Evolutionary conservation across 1,140 invertebrate genomes (phyloP).

Genomic region (Onthophagus taurus): DNA sequence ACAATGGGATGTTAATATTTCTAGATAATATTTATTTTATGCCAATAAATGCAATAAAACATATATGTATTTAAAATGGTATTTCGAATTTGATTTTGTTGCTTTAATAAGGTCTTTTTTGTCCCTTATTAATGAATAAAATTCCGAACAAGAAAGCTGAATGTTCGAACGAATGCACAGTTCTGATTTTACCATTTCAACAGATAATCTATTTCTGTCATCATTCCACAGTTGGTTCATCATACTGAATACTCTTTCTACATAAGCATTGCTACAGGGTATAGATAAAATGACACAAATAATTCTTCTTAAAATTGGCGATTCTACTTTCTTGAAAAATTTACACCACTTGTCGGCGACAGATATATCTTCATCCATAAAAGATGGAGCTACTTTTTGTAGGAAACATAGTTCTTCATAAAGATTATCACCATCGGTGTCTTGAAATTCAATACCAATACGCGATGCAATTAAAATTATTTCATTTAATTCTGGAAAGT

Average conservation of each 20-base stretch:
- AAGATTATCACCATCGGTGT: constrained; percentile 8
- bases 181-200: constrained; percentile 8
- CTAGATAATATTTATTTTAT: constrained; percentile 1
- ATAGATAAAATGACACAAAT: constrained; percentile 6
- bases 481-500: constrained; percentile 7
- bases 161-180: constrained; percentile 3
- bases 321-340: not conserved
- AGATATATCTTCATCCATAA: constrained; percentile 9
- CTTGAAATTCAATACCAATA: constrained; percentile 6
- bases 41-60: not conserved
- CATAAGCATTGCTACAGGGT: constrained; percentile 9
- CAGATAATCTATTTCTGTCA: constrained; percentile 3
- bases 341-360: not conserved
- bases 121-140: constrained; percentile 4
- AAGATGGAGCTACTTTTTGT: constrained; percentile 3
- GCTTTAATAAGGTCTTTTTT: constrained; percentile 3
- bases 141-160: constrained; percentile 1
- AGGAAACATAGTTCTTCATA: constrained; percentile 12
- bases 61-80: not conserved
- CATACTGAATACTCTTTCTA: constrained; percentile 6
- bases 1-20: too few relatives aligned
- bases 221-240: constrained; percentile 7
- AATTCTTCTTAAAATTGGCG: constrained; percentile 5
- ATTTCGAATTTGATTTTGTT: constrained; percentile 4
- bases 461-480: constrained; percentile 7